A percentile compares a stretch with the other conserved stretches of the same genome.
phyloP scores from a whole-genome alignment of 2,113 vertebrate species.

The Panthera tigris region DNA sequence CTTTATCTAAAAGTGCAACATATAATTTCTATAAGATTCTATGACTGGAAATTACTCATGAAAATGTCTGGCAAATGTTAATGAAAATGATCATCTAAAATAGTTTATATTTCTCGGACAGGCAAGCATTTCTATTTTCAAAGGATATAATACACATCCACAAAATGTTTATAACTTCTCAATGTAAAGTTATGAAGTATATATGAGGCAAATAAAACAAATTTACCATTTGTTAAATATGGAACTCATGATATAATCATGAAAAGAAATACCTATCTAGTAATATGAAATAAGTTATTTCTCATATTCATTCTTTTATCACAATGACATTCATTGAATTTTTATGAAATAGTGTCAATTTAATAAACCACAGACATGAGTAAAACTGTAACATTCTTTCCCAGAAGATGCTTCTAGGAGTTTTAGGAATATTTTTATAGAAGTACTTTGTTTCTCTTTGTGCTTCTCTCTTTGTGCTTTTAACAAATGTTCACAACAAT shows the following conservation, averaged over 20 bases:
- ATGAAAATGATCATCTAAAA: neutral
- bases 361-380: neutral
- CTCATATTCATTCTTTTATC: slow-evolving; percentile 40
- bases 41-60: neutral
- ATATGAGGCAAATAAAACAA: slow-evolving; percentile 52
- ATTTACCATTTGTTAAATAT: slow-evolving; percentile 39
- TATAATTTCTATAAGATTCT: neutral
- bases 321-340: slow-evolving; percentile 20
- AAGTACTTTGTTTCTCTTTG: neutral
- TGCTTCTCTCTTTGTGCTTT: neutral
- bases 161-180: slow-evolving; percentile 38
- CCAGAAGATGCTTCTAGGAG: neutral
- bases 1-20: neutral
- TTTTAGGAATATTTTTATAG: neutral
- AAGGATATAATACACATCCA: neutral
- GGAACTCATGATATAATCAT: slow-evolving; percentile 55
- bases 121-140: neutral
- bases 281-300: slow-evolving; percentile 29
- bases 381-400: neutral
- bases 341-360: neutral
- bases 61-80: neutral
- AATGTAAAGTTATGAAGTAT: slow-evolving; percentile 30
- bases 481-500: neutral
- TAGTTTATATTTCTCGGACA: neutral
- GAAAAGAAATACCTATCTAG: slow-evolving; percentile 41